Conservation (phyloP, 2,113 vertebrate genomes). For the Zingel zingel region DNA sequence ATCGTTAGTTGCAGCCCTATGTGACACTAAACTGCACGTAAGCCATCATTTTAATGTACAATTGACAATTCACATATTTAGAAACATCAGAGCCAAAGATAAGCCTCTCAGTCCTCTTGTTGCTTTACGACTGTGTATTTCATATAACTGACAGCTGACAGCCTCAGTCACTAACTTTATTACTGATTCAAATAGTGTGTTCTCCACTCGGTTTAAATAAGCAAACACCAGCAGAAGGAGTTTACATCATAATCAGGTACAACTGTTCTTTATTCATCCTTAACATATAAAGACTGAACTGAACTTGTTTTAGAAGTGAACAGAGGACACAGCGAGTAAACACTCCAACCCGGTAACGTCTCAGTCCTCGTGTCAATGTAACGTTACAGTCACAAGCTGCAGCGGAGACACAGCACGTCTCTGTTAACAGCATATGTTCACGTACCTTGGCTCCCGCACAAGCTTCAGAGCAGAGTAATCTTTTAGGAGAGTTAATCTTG, state of each 20-base stretch:
- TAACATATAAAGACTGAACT: too few species aligned
- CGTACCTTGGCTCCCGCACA: slow-evolving; percentile 56
- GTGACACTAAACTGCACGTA: too few species aligned
- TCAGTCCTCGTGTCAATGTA: background rate
- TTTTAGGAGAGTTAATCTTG: slow-evolving; percentile 17
- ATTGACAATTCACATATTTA: background rate
- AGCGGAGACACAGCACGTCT: background rate
- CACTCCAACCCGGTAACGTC: too few species aligned
- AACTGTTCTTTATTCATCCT: too few species aligned
- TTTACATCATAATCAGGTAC: background rate
- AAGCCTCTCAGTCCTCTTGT: background rate
- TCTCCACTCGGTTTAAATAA: background rate
- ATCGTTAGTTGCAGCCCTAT: too few species aligned
- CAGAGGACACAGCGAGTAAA: background rate
- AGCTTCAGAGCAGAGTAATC: slow-evolving; percentile 24
- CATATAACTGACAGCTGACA: background rate
- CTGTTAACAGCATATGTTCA: rapidly evolving
- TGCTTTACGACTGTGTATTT: background rate
- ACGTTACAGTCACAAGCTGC: too few species aligned
- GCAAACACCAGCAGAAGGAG: background rate
- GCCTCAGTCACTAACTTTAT: background rate
- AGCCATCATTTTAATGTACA: background rate
- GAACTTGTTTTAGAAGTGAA: background rate
- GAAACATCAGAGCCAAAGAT: background rate
- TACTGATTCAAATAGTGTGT: background rate